Evolutionary conservation across 2,888 invertebrate genomes (phyloP).

Genomic region (Panorpa germanica): DNA sequence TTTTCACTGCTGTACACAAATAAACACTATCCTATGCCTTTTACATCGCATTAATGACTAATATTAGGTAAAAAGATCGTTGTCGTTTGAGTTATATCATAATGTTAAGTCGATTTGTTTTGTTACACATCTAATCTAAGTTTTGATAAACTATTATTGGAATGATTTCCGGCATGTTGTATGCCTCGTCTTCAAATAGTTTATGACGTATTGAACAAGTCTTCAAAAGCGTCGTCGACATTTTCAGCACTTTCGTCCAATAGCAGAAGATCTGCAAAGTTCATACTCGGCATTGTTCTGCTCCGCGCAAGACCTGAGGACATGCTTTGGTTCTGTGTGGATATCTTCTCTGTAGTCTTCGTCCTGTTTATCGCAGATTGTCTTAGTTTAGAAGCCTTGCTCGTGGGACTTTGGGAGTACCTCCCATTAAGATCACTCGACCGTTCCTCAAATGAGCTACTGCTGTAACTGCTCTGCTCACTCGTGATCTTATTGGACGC

Average conservation of each 20-base stretch:
- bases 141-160: too few relatives aligned
- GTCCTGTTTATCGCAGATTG: constrained; percentile 23
- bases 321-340: constrained; percentile 23
- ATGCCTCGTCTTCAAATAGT: constrained; percentile 7
- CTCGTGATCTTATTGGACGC: constrained; percentile 17
- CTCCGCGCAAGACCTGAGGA: constrained; percentile 44
- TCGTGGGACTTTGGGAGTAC: constrained; percentile 19
- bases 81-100: too few relatives aligned
- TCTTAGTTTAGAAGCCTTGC: constrained; percentile 14
- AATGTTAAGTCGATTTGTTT: too few relatives aligned
- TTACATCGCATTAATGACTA: too few relatives aligned
- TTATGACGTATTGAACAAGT: constrained; percentile 42
- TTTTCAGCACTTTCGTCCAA: constrained; percentile 65
- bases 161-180: constrained; percentile 12
- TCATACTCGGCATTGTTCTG: constrained; percentile 56
- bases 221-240: constrained; percentile 77
- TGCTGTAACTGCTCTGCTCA: too few relatives aligned
- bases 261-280: constrained; percentile 37
- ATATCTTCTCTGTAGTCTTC: constrained; percentile 29
- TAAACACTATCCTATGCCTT: too few relatives aligned
- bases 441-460: too few relatives aligned
- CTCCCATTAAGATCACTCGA: constrained; percentile 14
- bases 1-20: too few relatives aligned
- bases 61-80: too few relatives aligned
- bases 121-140: constrained; percentile 9